Evolutionary conservation across 2,888 invertebrate species (phyloP), one percentile per base, ranked within the genome.

Genomic region (Amiota minor): DNA sequence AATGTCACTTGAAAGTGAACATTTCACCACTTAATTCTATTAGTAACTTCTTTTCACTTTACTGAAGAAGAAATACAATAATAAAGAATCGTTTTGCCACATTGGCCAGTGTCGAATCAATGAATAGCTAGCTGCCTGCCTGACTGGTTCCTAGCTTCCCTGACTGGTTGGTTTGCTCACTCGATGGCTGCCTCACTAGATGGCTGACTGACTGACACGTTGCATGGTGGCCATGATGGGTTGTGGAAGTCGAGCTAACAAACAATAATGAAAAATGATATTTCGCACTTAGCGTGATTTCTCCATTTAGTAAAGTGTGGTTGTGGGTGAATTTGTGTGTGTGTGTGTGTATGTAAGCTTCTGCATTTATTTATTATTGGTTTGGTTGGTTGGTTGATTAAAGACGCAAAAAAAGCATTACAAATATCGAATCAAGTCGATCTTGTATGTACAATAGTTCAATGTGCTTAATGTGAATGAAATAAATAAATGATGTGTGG

Each of bases 231-330:
- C 20, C n/a, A 59, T 20, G n/a, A 11, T 59, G 11, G 59, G 9
- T 20, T 16, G 20, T 59, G 16, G 59, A 59, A 18, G 1, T 20
- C 47, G 9, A 14, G 46, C 53, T 68, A 53, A 55, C 35, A 23
- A 70, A 59, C 59, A 61, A 70, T 49, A 70, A 70, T 70, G 70
- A 70, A 70, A 70, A 70, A 70, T 70, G 61, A 70, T 70, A 49
- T 61, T 49, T 18, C 61, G 70, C 70, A 70, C 70, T 70, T 70
- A 61, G 49, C 59, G 49, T 70, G 70, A 70, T 70, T 70, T 70
- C 35, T 70, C 67, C 67, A 53, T 68, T 68, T 68, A 68, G 47
- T 68, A 62, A 45, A n/a, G 35, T 35, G 35, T 35, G 35, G 35
- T 35, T 6, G 35, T 35, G 35, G 35, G 35, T 35, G 35, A 6